Percentiles rank a stretch among this genome's conserved stretches.
These are phyloP conservation scores for Caenorhabditis drosophilae DNA, from an alignment of 2,888 invertebrate genomes.

Conservation along the genomic window DNA sequence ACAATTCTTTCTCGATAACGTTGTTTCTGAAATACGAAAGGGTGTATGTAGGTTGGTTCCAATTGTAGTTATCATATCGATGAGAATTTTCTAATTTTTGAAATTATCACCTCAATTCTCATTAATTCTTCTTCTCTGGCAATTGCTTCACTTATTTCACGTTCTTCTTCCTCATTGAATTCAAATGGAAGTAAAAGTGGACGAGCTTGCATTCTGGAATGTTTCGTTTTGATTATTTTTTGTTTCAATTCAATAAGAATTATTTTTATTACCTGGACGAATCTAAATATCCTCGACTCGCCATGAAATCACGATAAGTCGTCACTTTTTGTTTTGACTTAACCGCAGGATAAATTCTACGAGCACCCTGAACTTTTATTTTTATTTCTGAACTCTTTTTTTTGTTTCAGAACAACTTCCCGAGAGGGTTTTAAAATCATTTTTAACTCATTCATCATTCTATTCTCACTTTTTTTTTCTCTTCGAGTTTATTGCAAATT, in stretches of 20 bases:
- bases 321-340: slow-evolving; percentile 20
- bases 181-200: slow-evolving; percentile 49
- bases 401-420: too few relatives aligned
- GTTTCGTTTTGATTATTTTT: too few relatives aligned
- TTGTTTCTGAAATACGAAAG: too few relatives aligned
- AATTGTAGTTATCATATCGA: too few relatives aligned
- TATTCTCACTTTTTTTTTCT: background rate
- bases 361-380: slow-evolving; percentile 1
- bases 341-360: background rate
- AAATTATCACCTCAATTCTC: slow-evolving; percentile 25
- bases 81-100: too few relatives aligned
- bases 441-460: slow-evolving; percentile 3
- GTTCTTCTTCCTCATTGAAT: slow-evolving; percentile 55
- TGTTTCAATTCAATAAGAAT: background rate
- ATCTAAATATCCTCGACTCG: slow-evolving; percentile 29
- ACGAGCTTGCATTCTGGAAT: slow-evolving; percentile 26
- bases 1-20: too few relatives aligned
- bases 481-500: background rate
- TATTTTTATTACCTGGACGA: slow-evolving; percentile 21
- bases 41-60: too few relatives aligned
- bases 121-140: slow-evolving; percentile 50
- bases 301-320: slow-evolving; percentile 35
- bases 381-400: too few relatives aligned
- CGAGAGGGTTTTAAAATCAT: background rate
- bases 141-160: slow-evolving; percentile 57